Evolutionary conservation across 2,797 vertebrate species (phyloP), one percentile per base, ranked within the genome.

Genomic region (Parotocinclus haroldoi): DNA sequence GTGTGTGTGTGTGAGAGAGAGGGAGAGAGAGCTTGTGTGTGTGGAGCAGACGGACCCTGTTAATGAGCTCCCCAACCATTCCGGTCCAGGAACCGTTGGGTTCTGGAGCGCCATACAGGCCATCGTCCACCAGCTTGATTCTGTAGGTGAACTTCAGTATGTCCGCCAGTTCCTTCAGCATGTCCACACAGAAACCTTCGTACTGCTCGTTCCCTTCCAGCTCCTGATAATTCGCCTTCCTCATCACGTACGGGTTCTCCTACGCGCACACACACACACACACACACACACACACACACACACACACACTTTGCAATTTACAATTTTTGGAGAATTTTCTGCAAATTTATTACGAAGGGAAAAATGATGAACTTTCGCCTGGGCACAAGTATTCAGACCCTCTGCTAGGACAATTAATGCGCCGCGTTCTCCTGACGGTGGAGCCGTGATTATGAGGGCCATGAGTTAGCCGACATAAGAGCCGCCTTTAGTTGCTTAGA

Each of bases 21-120:
- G n/a, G n/a, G n/a, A n/a, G n/a, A n/a, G n/a, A n/a, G n/a, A n/a
- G n/a, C n/a, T n/a, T n/a, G n/a, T 27, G 27, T 27, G 71, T 81
- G 77, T 80, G 62, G 71, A 80, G 74, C 78, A 52, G 68, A 75
- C 88, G 16, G 87, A 96, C 95, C 92, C 94, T 82, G 78, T 95
- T 92, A 82, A 96, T 95, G 68, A 96, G 92, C 81, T 96, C 95
- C 4, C 94, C 95, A 58, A 96, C 95, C 94, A 96, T 95, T 61
- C 95, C 95, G 0, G 93, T 95, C 94, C 95, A 96, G 76, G 93
- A 94, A 17, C 95, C 94, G 0, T 96, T 95, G 71, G 93, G 88
- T 54, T 95, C 94, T 0, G 95, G 95, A 0, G 93, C 95, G 0
- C 95, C 95, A 0, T 96, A 96, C 0, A 93, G 84, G 0, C 92